Evolutionary conservation across 2,888 invertebrate genomes (phyloP).

Genomic region (Coelinius sp.): DNA sequence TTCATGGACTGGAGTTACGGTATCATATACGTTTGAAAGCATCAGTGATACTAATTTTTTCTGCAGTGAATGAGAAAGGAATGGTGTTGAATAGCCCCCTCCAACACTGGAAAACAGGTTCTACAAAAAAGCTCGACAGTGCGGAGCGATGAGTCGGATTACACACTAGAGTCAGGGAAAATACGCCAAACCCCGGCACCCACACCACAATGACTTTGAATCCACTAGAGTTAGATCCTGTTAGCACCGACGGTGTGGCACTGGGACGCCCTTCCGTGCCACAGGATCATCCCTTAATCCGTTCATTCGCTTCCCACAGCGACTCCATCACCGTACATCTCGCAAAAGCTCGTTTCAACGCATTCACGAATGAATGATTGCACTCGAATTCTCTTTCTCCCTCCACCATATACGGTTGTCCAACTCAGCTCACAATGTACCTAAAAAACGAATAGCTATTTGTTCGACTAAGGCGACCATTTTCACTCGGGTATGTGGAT

Average conservation of each 20-base stretch:
- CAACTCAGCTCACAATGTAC: constrained; percentile 17
- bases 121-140: constrained; percentile 1
- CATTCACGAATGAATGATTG: constrained; percentile 31
- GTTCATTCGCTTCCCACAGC: constrained; percentile 68
- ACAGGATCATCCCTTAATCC: constrained; percentile 70
- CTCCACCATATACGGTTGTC: background rate
- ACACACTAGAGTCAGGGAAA: background rate
- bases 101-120: background rate
- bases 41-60: background rate
- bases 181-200: constrained; percentile 7
- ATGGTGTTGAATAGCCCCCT: background rate
- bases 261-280: constrained; percentile 56
- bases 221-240: constrained; percentile 56
- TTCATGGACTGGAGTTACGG: too few relatives aligned
- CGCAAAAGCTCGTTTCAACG: constrained; percentile 32
- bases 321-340: constrained; percentile 46
- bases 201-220: constrained; percentile 55
- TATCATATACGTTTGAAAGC: too few relatives aligned
- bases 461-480: constrained; percentile 10
- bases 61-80: background rate
- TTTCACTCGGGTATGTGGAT: background rate
- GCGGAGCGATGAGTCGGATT: constrained; percentile 18
- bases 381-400: constrained; percentile 16
- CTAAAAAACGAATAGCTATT: constrained; percentile 25
- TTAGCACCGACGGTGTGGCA: constrained; percentile 65